Evolutionary conservation across 2,113 vertebrate species (phyloP), one percentile per base, ranked within the genome.

Genomic region (Heloderma charlesbogerti): DNA sequence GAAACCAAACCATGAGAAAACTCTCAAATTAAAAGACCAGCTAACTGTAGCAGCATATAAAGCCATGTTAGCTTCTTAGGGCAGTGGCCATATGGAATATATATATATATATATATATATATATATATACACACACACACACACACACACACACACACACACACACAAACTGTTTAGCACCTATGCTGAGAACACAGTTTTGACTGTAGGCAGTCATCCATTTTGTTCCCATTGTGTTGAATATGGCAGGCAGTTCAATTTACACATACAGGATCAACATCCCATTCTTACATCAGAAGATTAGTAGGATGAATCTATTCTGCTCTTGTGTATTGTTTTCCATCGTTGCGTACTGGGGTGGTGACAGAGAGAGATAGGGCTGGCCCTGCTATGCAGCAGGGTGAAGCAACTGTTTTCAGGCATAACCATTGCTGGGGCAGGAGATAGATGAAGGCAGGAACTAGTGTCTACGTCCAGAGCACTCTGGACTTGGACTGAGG

Each of bases 1-100:
- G 93, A 95, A 95, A 95, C 54, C 79, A 95, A 95, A 95, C 54
- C 79, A 6, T 5, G 79, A 74, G 1, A 34, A 34, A 80, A 84
- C 81, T 93, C 6, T 22, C 10, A 88, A 91, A 93, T 92, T 74
- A 88, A 43, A 43, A 94, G 43, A 67, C 84, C 63, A 85, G 79
- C 60, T 92, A 92, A 48, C 54, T 67, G 67, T 51, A 92, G 77
- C 66, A 54, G 1, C 27, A 75, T 7, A 81, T 29, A 88, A 90
- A 90, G 22, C 54, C 54, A 57, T 87, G 67, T 25, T 88, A 84
- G 31, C 10, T 29, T 92, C 54, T 29, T 88, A 74, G 93, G 91
- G 7, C 91, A 45, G 57, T 1, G n/a, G 7, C 0, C 0, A 88
- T 85, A 31, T 85, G 51, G 13, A 89, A 83, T 37, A 25, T 82